Evolutionary conservation across 2,888 invertebrate genomes (phyloP).

Genomic region (Morpho helenor): DNA sequence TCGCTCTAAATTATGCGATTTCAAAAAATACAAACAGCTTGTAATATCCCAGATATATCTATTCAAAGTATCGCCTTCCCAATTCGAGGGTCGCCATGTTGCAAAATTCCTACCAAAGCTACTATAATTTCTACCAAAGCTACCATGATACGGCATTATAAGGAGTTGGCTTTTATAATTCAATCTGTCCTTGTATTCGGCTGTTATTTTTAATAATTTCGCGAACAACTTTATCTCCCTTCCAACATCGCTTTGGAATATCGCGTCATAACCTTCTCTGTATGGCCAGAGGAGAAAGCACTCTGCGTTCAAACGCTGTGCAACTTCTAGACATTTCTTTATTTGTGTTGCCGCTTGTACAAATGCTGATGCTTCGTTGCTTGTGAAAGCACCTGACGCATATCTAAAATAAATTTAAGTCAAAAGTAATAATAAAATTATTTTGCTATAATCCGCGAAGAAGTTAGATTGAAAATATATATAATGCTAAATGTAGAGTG

Average conservation of each 20-base stretch:
- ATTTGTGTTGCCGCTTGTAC: conserved; percentile 80
- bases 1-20: conserved; percentile 78
- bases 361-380: conserved; percentile 78
- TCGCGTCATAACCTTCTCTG: conserved; percentile 78
- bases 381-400: conserved; percentile 80
- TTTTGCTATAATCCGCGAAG: no score
- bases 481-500: no score
- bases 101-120: conserved; percentile 15
- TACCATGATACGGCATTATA: conserved; percentile 69
- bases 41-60: conserved; percentile 82
- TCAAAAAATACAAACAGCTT: conserved; percentile 81
- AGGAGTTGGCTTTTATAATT: conserved; percentile 80
- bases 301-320: conserved; percentile 80
- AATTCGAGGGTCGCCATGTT: conserved; percentile 38
- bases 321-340: conserved; percentile 81
- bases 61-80: conserved; percentile 64
- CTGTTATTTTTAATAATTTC: conserved; percentile 79
- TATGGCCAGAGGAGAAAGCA: conserved; percentile 82
- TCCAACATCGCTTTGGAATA: conserved; percentile 79
- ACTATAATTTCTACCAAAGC: conserved; percentile 30
- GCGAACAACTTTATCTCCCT: conserved; percentile 81
- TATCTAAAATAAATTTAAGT: conserved; percentile 54
- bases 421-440: no score
- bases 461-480: no score
- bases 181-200: conserved; percentile 81